Evolutionary conservation across 2,113 vertebrate species (phyloP), one percentile per base, ranked within the genome.

Genomic region (Malurus cyaneus): DNA sequence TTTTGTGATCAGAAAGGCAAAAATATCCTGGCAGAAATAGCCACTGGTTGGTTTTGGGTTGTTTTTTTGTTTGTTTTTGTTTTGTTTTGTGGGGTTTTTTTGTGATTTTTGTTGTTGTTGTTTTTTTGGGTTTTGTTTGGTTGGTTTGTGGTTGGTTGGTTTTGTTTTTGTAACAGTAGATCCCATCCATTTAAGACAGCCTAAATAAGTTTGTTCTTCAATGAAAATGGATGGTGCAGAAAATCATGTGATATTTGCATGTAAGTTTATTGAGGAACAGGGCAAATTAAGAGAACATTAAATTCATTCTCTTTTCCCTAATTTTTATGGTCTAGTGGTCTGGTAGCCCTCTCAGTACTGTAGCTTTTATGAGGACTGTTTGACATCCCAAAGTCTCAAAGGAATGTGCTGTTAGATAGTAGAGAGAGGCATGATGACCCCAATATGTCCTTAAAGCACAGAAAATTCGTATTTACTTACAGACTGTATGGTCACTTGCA

Each of bases 381-480:
- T 36, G 71, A 82, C 6, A 18, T 25, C 44, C 54, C 14, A 2
- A 42, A 73, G 67, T n/a, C 34, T 5, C 18, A 39, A 47, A 69
- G 54, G 50, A 52, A 32, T 23, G 49, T 70, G 56, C 24, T 0
- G 0, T 56, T 29, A 29, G 39, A 60, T 41, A 7, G 16, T 1
- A 44, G 39, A 7, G 32, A 78, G 32, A 44, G 32, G 21, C 0
- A 0, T 15, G 28, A 28, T 84, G 77, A 69, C 23, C 29, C 24
- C 60, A 52, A 2, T 2, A 0, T 41, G 21, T 44, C 69, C 46
- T 41, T 44, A 50, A 62, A 84, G 46, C 44, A 8, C 3, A 26
- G 7, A 5, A 46, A 36, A 39, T 46, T 53, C 36, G 4, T 26
- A 8, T 72, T 56, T 74, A 21, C 12, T 59, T 44, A 8, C 9